Percentiles rank a stretch among this genome's conserved stretches.
phyloP scores from a whole-genome alignment of 2,888 invertebrate species.

The Torymus auratus region DNA sequence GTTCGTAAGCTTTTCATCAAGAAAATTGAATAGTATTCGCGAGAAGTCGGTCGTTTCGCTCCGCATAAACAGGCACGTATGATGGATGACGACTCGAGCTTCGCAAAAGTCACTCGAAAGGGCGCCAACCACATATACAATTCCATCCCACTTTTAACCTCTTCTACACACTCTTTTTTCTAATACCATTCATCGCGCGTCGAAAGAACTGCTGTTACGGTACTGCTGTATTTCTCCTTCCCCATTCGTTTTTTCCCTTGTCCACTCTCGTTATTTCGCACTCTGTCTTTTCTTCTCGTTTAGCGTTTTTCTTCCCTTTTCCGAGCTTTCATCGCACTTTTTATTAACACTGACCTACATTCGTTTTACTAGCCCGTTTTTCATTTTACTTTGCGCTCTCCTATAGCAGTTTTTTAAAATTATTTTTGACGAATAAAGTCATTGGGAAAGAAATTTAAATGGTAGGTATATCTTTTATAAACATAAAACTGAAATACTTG shows the following conservation, averaged over 20 bases:
- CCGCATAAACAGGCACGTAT: constrained; percentile 4
- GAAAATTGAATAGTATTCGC: constrained; percentile 16
- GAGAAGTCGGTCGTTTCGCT: no score
- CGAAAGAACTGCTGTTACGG: background rate
- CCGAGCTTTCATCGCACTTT: no score
- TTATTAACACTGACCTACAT: no score
- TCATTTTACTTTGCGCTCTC: no score
- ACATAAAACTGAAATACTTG: no score
- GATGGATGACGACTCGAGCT: constrained; percentile 2
- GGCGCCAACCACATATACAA: background rate
- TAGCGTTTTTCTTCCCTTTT: no score
- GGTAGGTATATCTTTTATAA: no score
- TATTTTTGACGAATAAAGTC: no score
- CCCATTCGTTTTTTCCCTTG: background rate
- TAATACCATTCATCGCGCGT: background rate
- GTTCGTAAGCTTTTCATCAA: background rate
- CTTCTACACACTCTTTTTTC: background rate
- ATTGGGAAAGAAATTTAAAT: no score
- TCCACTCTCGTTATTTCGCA: constrained; percentile 7
- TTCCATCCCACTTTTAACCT: no score
- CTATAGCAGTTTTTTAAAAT: no score
- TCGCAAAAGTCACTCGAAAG: background rate
- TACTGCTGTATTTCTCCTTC: background rate
- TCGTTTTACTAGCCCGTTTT: no score
- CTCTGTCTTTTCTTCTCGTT: background rate